Evolutionary conservation across 2,113 vertebrate species (phyloP).

Genomic region (Paramormyrops kingsleyae): DNA sequence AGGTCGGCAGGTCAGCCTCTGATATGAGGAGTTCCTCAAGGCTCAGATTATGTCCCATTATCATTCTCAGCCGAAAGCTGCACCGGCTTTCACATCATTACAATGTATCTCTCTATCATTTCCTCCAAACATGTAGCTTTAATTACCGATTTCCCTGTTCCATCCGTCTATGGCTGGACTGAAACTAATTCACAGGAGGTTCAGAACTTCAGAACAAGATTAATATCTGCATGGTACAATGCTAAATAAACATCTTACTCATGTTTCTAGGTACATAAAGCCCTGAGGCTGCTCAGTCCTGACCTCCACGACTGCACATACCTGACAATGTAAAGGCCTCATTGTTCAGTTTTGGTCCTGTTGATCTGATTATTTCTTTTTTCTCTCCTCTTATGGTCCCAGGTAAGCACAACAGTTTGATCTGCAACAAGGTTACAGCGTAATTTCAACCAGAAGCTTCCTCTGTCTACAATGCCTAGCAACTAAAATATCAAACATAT

Average conservation of each 20-base stretch:
- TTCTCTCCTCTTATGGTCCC: not conserved
- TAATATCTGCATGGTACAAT: not conserved
- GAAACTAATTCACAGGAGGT: constrained; percentile 7
- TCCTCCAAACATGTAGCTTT: not conserved
- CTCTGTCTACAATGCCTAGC: not conserved
- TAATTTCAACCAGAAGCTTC: not conserved
- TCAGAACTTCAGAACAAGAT: not conserved
- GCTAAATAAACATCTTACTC: constrained; percentile 5
- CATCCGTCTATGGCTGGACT: not conserved
- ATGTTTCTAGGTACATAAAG: not conserved
- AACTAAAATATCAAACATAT: not conserved
- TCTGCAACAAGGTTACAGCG: not conserved
- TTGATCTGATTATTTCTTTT: not conserved
- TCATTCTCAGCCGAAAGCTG: not conserved
- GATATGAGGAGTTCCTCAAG: not conserved
- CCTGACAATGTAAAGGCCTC: not conserved
- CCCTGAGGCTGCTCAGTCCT: not conserved
- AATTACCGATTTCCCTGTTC: not conserved
- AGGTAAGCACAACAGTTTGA: not conserved
- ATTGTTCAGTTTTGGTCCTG: not conserved
- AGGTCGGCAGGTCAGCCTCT: not conserved
- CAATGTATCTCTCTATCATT: constrained; percentile 1
- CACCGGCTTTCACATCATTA: not conserved
- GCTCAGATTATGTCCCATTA: not conserved
- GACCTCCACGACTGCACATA: not conserved